Evolutionary conservation across 2,888 invertebrate genomes (phyloP).

Genomic region (Yponomeuta sedellus): DNA sequence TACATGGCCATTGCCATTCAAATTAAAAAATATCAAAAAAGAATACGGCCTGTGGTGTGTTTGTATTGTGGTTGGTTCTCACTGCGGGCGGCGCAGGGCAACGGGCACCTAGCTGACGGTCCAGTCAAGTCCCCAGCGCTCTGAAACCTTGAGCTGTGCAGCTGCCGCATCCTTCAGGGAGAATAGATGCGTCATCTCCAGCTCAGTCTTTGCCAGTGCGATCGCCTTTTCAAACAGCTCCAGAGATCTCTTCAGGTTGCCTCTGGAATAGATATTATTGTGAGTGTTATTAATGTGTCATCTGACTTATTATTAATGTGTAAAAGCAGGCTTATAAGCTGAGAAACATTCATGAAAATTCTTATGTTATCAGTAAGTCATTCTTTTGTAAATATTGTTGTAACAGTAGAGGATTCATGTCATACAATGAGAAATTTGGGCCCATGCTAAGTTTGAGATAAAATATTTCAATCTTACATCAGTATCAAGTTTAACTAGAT

Average conservation of each 20-base stretch:
- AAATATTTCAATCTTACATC: constrained; percentile 11
- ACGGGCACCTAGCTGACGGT: constrained; percentile 60
- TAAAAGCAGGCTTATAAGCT: too few relatives aligned
- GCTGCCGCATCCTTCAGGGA: constrained; percentile 92
- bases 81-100: constrained; percentile 30
- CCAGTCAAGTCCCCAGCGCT: constrained; percentile 82
- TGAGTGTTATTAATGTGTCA: background rate
- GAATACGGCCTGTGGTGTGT: background rate
- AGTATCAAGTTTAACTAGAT: constrained; percentile 14
- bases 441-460: too few relatives aligned
- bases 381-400: too few relatives aligned
- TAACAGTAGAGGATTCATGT: background rate
- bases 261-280: constrained; percentile 73
- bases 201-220: constrained; percentile 87
- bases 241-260: constrained; percentile 88
- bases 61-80: constrained; percentile 42
- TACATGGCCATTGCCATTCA: background rate
- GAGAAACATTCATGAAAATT: too few relatives aligned
- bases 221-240: constrained; percentile 93
- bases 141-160: constrained; percentile 89
- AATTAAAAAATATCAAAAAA: background rate
- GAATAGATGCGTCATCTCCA: constrained; percentile 93
- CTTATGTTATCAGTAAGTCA: too few relatives aligned
- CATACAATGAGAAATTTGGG: background rate
- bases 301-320: too few relatives aligned